Evolutionary conservation across 2,797 vertebrate species (phyloP).

Genomic region (Lithobates sylvaticus): DNA sequence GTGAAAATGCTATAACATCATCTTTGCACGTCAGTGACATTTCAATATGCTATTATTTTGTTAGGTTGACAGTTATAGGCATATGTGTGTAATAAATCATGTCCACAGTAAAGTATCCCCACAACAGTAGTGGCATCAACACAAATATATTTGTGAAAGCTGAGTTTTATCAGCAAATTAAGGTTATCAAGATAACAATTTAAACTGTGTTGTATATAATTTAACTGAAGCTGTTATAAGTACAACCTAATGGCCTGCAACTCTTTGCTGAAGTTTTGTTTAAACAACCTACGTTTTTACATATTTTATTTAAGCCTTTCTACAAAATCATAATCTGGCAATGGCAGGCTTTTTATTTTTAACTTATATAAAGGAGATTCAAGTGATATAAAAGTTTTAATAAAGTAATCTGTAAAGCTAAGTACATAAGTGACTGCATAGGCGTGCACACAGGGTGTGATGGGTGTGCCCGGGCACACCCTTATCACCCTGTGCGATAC

Average conservation of each 20-base stretch:
- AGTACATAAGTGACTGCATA: too few species aligned
- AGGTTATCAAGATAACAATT: neutral
- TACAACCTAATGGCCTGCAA: neutral
- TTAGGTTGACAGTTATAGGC: neutral
- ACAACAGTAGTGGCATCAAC: neutral
- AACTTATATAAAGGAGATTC: neutral
- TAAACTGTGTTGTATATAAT: neutral
- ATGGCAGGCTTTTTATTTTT: neutral
- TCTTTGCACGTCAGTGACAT: constrained; percentile 9
- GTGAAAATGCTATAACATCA: neutral
- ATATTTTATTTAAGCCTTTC: neutral
- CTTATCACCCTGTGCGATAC: too few species aligned
- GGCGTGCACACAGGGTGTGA: too few species aligned
- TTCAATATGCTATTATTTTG: constrained; percentile 7
- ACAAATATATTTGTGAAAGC: neutral
- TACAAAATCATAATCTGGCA: neutral
- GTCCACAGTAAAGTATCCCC: neutral
- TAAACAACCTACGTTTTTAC: neutral
- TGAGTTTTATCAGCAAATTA: neutral
- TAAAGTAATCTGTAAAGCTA: neutral
- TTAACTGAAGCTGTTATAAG: neutral
- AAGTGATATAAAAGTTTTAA: neutral
- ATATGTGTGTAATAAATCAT: neutral
- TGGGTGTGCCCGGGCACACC: too few species aligned
- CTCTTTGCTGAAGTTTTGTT: neutral